These are phyloP conservation scores for Eupristina koningsbergeri DNA, from an alignment of 1,140 invertebrate species.

Conservation along the genomic window DNA sequence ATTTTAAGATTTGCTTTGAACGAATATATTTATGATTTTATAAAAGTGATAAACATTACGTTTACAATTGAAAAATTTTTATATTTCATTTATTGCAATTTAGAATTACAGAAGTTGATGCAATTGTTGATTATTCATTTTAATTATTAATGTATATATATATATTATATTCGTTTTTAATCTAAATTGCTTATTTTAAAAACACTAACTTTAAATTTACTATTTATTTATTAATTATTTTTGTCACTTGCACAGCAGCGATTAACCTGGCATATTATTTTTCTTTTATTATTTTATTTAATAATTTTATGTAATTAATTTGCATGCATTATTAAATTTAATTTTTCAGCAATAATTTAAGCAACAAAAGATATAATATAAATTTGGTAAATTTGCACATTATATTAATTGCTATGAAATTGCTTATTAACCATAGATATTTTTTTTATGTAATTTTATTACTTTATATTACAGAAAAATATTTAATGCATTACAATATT, in stretches of 20 bases:
- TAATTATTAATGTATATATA: neutral
- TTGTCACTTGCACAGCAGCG: neutral
- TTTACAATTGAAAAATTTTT: neutral
- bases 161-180: neutral
- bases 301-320: neutral
- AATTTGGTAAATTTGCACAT: neutral
- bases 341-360: neutral
- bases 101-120: neutral
- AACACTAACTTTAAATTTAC: neutral
- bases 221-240: too few species aligned
- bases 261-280: neutral
- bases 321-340: neutral
- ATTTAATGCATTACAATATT: too few species aligned
- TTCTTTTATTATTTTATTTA: neutral
- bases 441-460: neutral
- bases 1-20: too few species aligned
- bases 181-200: neutral
- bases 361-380: neutral
- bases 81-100: neutral
- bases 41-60: neutral
- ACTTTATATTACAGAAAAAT: neutral
- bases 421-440: neutral
- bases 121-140: neutral
- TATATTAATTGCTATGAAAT: neutral
- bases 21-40: too few species aligned